Conservation (phyloP, 2,888 invertebrate species). For the Sialis lutaria region DNA sequence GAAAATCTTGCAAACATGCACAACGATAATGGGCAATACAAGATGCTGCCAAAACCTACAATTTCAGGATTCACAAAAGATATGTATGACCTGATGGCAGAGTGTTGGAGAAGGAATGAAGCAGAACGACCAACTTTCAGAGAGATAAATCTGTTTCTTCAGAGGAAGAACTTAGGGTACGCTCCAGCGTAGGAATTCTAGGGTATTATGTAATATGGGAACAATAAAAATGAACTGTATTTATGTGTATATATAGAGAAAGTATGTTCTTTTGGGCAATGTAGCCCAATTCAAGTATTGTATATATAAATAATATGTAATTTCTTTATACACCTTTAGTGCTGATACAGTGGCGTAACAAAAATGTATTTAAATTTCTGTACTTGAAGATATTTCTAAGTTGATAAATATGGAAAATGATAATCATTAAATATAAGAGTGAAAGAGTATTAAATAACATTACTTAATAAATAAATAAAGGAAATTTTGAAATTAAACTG, state of each 20-base stretch:
- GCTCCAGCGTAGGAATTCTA: conserved; percentile 25
- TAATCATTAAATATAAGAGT: too few species aligned
- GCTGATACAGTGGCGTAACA: too few species aligned
- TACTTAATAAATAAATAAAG: too few species aligned
- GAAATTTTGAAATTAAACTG: too few species aligned
- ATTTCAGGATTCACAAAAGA: conserved; percentile 49
- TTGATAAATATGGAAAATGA: too few species aligned
- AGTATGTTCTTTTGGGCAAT: not conserved
- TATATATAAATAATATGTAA: too few species aligned
- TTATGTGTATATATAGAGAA: not conserved
- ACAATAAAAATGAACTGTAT: not conserved
- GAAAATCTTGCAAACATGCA: conserved; percentile 61
- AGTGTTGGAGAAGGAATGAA: conserved; percentile 70
- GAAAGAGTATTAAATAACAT: too few species aligned
- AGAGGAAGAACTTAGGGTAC: conserved; percentile 48
- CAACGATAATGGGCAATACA: conserved; percentile 40
- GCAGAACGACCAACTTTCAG: conserved; percentile 59
- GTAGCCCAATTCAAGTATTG: too few species aligned
- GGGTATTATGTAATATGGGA: not conserved
- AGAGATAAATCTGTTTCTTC: conserved; percentile 68
- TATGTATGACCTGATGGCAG: conserved; percentile 67
- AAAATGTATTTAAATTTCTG: too few species aligned
- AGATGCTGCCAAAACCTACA: conserved; percentile 44
- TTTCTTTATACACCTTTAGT: too few species aligned
- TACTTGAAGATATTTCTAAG: too few species aligned